phyloP scores from a whole-genome alignment of 2,113 vertebrate species.

The Gymnocephalus cernua region DNA sequence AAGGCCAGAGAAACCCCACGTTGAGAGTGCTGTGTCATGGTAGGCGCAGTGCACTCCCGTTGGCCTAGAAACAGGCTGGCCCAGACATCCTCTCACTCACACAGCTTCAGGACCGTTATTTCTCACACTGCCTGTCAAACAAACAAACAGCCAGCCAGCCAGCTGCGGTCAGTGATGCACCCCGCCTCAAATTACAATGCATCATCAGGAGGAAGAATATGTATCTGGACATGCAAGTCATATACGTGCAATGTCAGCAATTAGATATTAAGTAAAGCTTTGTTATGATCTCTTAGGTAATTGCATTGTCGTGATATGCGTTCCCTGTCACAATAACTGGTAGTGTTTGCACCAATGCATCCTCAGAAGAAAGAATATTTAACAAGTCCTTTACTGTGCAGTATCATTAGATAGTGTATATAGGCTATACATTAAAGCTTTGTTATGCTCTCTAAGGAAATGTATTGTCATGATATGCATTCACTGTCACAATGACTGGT shows the following conservation, averaged over 20 bases:
- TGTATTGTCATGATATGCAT: neutral
- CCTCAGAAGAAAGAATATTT: neutral
- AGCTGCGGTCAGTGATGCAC: conserved; percentile 28
- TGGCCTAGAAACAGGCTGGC: conserved; percentile 63
- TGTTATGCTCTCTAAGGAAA: neutral
- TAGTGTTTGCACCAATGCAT: neutral
- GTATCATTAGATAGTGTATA: neutral
- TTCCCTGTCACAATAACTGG: neutral
- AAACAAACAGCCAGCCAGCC: conserved; percentile 31
- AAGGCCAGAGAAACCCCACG: conserved; percentile 6
- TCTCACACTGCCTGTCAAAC: conserved; percentile 52
- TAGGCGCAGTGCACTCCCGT: conserved; percentile 44
- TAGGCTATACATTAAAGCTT: neutral
- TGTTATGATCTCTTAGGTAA: neutral
- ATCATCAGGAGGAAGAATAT: conserved; percentile 1
- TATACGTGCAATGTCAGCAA: neutral
- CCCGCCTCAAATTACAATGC: conserved; percentile 39
- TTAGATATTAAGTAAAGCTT: neutral
- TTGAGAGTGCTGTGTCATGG: conserved; percentile 75
- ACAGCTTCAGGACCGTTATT: conserved; percentile 61
- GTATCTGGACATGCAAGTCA: neutral
- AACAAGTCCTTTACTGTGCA: neutral
- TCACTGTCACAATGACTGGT: neutral
- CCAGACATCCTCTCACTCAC: conserved; percentile 40
- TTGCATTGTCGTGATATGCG: neutral